Evolutionary conservation across 2,113 vertebrate genomes (phyloP).

Genomic region (Actenoides hombroni): DNA sequence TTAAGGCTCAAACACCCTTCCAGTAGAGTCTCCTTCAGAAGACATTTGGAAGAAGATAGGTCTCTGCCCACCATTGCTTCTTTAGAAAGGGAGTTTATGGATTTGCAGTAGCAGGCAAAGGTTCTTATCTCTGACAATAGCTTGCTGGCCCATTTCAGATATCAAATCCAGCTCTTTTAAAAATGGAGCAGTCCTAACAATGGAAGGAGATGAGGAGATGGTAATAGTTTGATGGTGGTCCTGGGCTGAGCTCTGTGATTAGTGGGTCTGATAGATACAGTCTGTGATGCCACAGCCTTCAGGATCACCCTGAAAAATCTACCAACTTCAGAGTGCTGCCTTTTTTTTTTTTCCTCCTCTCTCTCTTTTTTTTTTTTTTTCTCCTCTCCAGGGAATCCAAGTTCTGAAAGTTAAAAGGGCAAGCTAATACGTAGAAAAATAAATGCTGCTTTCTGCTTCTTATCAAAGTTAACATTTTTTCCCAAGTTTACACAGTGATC

Average conservation of each 20-base stretch:
- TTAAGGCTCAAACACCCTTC: not conserved
- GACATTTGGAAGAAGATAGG: not conserved
- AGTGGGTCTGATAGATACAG: not conserved
- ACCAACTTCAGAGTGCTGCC: not conserved
- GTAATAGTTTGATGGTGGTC: not conserved
- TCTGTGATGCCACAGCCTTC: not conserved
- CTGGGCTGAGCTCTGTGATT: not conserved
- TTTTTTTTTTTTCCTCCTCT: no score
- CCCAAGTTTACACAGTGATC: not conserved
- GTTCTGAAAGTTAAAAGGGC: not conserved
- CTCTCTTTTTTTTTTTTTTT: not conserved
- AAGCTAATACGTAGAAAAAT: not conserved
- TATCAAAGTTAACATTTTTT: not conserved
- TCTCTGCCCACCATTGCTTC: not conserved
- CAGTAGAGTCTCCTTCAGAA: not conserved
- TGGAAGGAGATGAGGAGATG: not conserved
- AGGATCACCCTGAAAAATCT: not conserved
- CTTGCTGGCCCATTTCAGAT: not conserved
- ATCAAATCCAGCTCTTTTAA: not conserved
- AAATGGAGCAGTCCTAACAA: accelerated
- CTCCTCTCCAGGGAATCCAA: not conserved
- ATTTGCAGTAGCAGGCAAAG: not conserved
- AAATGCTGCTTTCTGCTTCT: not conserved
- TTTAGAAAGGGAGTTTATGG: not conserved
- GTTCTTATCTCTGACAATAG: not conserved